Evolutionary conservation across 2,797 vertebrate genomes (phyloP).

Genomic region (Xyrichtys novacula): DNA sequence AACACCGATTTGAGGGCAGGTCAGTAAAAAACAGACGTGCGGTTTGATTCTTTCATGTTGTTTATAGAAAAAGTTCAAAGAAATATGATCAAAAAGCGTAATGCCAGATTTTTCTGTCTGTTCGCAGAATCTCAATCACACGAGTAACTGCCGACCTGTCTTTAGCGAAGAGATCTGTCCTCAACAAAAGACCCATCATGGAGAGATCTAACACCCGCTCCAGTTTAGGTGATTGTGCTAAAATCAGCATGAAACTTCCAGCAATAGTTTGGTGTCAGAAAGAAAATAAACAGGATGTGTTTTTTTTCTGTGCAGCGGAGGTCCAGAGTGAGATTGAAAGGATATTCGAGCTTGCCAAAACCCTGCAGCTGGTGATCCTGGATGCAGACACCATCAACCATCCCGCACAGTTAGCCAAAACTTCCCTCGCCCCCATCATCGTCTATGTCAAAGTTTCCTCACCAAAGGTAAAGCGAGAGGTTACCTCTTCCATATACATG

Average conservation of each 20-base stretch:
- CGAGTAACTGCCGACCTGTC: slow-evolving; percentile 96
- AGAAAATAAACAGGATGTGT: not conserved
- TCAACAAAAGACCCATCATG: slow-evolving; percentile 97
- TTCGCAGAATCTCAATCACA: slow-evolving; percentile 93
- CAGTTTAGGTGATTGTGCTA: slow-evolving; percentile 94
- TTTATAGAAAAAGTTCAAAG: not conserved
- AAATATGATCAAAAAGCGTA: not conserved
- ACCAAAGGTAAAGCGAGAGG: slow-evolving; percentile 87
- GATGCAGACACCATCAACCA: slow-evolving; percentile 98
- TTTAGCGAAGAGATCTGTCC: slow-evolving; percentile 94
- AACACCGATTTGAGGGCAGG: slow-evolving; percentile 98
- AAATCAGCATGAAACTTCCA: not conserved
- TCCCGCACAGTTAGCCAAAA: slow-evolving; percentile 95
- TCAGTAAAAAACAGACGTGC: slow-evolving; percentile 70
- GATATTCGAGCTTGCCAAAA: slow-evolving; percentile 97
- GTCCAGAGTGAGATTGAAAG: slow-evolving; percentile 98
- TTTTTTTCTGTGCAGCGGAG: slow-evolving; percentile 85
- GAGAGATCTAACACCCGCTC: slow-evolving; percentile 95
- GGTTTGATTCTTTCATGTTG: not conserved
- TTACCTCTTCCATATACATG: not conserved
- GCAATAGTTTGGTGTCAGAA: not conserved
- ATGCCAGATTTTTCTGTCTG: not conserved
- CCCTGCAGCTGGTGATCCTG: slow-evolving; percentile 93
- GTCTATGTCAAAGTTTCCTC: slow-evolving; percentile 97
- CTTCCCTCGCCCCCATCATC: slow-evolving; percentile 94